These are phyloP conservation scores for Neodiprion pinetum DNA, from an alignment of 1,140 invertebrate species.

Conservation along the genomic window DNA sequence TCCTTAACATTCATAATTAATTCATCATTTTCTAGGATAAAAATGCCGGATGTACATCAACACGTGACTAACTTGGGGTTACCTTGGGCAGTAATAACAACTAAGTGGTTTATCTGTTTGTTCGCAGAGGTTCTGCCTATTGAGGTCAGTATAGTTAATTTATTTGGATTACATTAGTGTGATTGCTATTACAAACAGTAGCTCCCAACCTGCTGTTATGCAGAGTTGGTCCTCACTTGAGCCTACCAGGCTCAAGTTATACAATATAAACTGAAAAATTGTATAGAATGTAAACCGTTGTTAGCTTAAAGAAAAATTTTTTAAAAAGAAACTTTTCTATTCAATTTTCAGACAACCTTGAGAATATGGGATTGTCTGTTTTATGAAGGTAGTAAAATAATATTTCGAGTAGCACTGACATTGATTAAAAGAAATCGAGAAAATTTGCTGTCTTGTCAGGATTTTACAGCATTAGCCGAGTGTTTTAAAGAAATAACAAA, in stretches of 20 bases:
- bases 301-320: conserved; percentile 14
- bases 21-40: conserved; percentile 64
- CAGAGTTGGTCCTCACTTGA: conserved; percentile 22
- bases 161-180: conserved; percentile 11
- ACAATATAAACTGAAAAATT: not conserved
- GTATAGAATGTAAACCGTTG: not conserved
- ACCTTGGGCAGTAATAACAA: conserved; percentile 86
- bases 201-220: conserved; percentile 12
- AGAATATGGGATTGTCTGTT: conserved; percentile 96
- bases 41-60: conserved; percentile 79
- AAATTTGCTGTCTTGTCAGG: conserved; percentile 74
- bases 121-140: conserved; percentile 91
- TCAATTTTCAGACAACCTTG: conserved; percentile 75
- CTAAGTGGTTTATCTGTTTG: conserved; percentile 94
- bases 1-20: conserved; percentile 10
- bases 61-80: conserved; percentile 80
- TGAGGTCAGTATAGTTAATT: conserved; percentile 66
- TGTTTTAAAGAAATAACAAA: conserved; percentile 81
- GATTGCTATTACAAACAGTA: not conserved
- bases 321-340: conserved; percentile 31
- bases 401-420: conserved; percentile 87
- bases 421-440: conserved; percentile 78
- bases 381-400: conserved; percentile 88
- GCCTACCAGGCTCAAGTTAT: conserved; percentile 17
- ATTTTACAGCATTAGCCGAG: conserved; percentile 76